Evolutionary conservation across 2,113 vertebrate species (phyloP), one percentile per base, ranked within the genome.

Genomic region (Boleophthalmus pectinirostris): DNA sequence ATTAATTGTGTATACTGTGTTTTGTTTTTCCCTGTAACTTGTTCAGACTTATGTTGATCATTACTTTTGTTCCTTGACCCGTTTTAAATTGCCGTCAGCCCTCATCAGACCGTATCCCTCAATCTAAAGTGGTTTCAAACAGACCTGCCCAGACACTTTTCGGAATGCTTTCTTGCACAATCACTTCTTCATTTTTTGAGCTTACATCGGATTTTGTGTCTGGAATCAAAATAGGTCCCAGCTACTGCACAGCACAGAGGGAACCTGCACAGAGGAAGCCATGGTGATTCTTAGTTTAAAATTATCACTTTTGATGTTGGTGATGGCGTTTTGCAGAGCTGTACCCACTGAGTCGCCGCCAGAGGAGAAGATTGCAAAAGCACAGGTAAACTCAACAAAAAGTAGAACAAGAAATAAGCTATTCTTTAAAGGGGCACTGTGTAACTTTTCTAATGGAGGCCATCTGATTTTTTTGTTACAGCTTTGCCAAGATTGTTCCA

Each of bases 111-210:
- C 10, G n/a, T n/a, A n/a, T 64, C 16, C 33, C 33, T 43, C 33
- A 21, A 64, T 43, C 11, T 20, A 38, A 13, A 43, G 7, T 56
- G 63, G 11, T 38, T 65, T 16, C 54, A 5, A 47, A 56, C 20
- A 15, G 72, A 57, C 54, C 66, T 87, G 84, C 80, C 74, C 67
- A 82, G 75, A 81, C 81, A 81, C 12, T 77, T 64, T 24, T 61
- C 70, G 79, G 83, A 87, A 87, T 72, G 79, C 56, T 72, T 73
- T 49, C 45, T 53, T 16, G 72, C 69, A 45, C 73, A 29, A 70
- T 74, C 82, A 66, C 45, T 75, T 24, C 56, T 58, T 45, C 24
- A 24, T 57, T 49, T 35, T 21, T 24, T 21, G 43, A 47, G 65
- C 38, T 45, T 24, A 15, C 20, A 66, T 23, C 11, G 20, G 63